Base-by-base conservation (phyloP, 2,797 vertebrate genomes). In the Muraenolepis orangiensis region DNA sequence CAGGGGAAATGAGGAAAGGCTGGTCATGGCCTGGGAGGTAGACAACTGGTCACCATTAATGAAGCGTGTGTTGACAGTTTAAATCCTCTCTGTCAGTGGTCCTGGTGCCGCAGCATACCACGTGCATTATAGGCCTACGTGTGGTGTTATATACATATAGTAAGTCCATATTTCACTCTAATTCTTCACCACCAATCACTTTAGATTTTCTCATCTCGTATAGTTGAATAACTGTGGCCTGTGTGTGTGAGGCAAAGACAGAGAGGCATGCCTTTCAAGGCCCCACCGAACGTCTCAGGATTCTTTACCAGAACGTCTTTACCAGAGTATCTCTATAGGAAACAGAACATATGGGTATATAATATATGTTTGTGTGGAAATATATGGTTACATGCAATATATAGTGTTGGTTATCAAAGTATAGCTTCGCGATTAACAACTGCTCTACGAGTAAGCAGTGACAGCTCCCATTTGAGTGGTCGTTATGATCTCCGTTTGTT, bases 11-110 rank as follows among this genome's bases (percentile, higher is more conserved):
- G 51, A 57, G 51, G 51, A 57, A 57, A 23, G 20, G 20, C 5
- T 16, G 6, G 51, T 57, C 20, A 57, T 20, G 51, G 51, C n/a
- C n/a, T 4, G 51, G 32, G 61, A 79, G 74, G 23, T 74, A 71
- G 70, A 76, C 23, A 72, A 76, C 69, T 73, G 40, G 30, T 57
- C 68, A 76, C 70, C 80, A 57, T 71, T 78, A 87, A 85, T 81
- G 75, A 85, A 23, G 75, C 82, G 80, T 72, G 66, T 57, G 70
- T 74, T 84, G 77, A 87, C 81, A 76, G 69, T 26, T 72, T 76
- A 74, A 80, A 80, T 75, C 75, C 71, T 29, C 0, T 79, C 2
- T 38, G 32, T 69, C n/a, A n/a, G n/a, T n/a, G n/a, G 66, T 82
- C 42, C 77, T 66, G 82, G 64, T 73, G 73, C 12, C 32, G 73